Percentiles rank a stretch among this genome's conserved stretches.
Evolutionary conservation across 2,888 invertebrate genomes (phyloP).

Genomic region (Papilio demoleus): DNA sequence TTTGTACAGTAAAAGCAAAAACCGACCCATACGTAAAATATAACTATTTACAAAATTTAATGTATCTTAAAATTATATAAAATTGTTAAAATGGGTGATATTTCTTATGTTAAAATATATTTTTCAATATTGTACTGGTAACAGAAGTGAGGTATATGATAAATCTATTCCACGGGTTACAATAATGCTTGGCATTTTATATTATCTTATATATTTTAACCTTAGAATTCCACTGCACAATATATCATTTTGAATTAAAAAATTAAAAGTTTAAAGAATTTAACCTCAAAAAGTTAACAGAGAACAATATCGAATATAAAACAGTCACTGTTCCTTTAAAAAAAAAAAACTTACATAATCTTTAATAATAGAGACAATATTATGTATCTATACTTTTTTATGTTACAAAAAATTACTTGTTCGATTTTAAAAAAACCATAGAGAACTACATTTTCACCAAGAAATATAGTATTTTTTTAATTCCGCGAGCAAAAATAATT

Average conservation of each 20-base stretch:
- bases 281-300: no score
- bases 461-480: no score
- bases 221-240: neutral
- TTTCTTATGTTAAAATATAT: conserved; percentile 34
- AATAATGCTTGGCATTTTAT: conserved; percentile 9
- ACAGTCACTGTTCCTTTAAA: no score
- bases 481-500: no score
- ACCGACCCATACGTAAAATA: neutral
- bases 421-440: no score
- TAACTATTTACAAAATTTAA: conserved; percentile 32
- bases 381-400: no score
- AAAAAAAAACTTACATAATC: no score
- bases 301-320: no score
- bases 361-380: no score
- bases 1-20: conserved; percentile 28
- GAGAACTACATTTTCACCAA: no score
- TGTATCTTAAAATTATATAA: conserved; percentile 1
- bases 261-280: no score
- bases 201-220: neutral
- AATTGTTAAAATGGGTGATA: conserved; percentile 25
- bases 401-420: no score
- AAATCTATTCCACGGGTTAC: conserved; percentile 57
- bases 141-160: conserved; percentile 69
- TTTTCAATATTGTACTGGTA: conserved; percentile 57
- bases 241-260: neutral